A percentile compares a stretch with the other conserved stretches of the same genome.
These are phyloP conservation scores for Papilio gigon DNA, from an alignment of 2,888 invertebrate genomes.

Conservation along the genomic window DNA sequence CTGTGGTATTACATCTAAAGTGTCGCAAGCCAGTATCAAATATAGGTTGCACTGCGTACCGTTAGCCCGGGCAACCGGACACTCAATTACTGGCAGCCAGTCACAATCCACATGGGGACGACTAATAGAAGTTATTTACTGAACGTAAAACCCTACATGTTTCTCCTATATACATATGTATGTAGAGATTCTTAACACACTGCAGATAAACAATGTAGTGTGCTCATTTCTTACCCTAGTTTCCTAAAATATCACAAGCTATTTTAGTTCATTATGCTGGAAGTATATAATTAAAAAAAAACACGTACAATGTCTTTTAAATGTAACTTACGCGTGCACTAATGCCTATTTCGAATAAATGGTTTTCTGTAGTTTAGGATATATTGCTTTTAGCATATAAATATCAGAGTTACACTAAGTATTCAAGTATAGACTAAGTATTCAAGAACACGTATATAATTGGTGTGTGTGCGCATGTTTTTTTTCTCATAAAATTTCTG, in stretches of 20 bases:
- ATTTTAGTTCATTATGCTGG: background rate
- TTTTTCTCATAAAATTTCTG: background rate
- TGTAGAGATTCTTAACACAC: too few species aligned
- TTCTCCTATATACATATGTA: background rate
- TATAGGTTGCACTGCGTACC: background rate
- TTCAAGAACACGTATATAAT: background rate
- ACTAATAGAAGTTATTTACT: background rate
- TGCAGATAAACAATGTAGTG: slow-evolving; percentile 8
- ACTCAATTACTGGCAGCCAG: slow-evolving; percentile 1
- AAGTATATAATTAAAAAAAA: too few species aligned
- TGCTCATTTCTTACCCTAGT: slow-evolving; percentile 15
- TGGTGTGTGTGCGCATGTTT: background rate
- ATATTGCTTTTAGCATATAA: background rate
- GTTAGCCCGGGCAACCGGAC: slow-evolving; percentile 1
- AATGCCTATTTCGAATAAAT: too few species aligned
- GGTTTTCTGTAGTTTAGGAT: too few species aligned
- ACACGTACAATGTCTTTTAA: too few species aligned
- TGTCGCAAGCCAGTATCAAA: background rate
- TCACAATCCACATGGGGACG: background rate
- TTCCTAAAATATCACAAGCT: slow-evolving; percentile 12
- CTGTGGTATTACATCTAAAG: background rate
- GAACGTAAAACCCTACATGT: background rate
- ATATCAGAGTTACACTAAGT: background rate
- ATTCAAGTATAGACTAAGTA: background rate
- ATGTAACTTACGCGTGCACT: too few species aligned